Evolutionary conservation across 2,113 vertebrate genomes (phyloP), one percentile per base, ranked within the genome.

Genomic region (Chelonoidis abingdonii): DNA sequence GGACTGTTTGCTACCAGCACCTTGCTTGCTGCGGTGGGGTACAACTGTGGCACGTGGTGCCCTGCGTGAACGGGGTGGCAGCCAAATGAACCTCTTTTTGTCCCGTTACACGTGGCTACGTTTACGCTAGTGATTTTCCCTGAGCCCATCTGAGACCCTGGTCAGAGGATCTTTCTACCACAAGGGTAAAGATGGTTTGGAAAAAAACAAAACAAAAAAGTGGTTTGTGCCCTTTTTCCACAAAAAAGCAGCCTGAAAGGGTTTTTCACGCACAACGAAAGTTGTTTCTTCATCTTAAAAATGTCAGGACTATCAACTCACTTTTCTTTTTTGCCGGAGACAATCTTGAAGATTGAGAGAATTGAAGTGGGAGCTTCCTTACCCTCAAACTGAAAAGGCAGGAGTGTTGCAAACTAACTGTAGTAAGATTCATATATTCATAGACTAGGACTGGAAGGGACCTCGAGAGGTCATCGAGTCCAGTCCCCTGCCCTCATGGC

Each of bases 161-260:
- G 56, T 56, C 27, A 35, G 0, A 10, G 4, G 41, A 86, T 47
- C 56, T 86, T 4, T 25, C 80, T 16, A 1, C 80, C n/a, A 25
- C 6, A 38, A 50, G 29, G n/a, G n/a, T 11, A 50, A 31, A 8
- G 44, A 11, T 7, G 56, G 57, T 13, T 10, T 3, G 47, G 81
- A 22, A 25, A 54, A 44, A 29, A 29, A 41, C 3, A 27, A 4
- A 44, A 44, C n/a, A 44, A 24, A 11, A 53, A 12, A 44, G 0
- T 1, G 0, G 12, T 17, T 27, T 87, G 25, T 50, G 3, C 22
- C 19, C 25, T 1, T 2, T 76, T 91, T 53, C 2, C 35, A 44
- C 44, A 44, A 44, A 44, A 44, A 92, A 62, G 19, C 75, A 27
- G 24, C 24, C 44, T 1, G 12, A 54, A 85, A 89, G 87, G 1